Evolutionary conservation across 2,888 invertebrate genomes (phyloP).

Genomic region (Andricus quercusramuli): DNA sequence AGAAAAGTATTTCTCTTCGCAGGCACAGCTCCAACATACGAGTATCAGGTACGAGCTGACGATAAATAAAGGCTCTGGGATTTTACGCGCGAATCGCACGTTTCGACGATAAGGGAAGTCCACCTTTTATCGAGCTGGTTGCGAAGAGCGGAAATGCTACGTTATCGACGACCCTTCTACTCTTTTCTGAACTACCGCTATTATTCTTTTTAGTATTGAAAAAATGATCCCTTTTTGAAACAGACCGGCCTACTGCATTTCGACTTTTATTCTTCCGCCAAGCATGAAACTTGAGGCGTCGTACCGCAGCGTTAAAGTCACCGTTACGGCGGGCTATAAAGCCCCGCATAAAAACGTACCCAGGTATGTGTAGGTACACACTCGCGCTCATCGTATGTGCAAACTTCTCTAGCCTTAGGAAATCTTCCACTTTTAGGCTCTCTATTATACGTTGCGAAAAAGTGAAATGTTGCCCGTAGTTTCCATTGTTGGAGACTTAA

Average conservation of each 20-base stretch:
- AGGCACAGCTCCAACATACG: conserved; percentile 52
- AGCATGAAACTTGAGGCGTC: conserved; percentile 51
- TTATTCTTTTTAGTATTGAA: not conserved
- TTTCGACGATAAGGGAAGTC: conserved; percentile 59
- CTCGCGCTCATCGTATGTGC: conserved; percentile 12
- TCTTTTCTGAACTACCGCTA: not conserved
- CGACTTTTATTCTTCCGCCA: conserved; percentile 41
- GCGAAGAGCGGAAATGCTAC: conserved; percentile 46
- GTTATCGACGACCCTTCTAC: conserved; percentile 41
- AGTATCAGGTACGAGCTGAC: conserved; percentile 58
- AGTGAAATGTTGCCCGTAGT: conserved; percentile 68
- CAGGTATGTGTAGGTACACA: conserved; percentile 44
- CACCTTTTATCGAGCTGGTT: conserved; percentile 49
- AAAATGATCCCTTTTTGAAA: conserved; percentile 46
- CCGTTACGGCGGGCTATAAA: conserved; percentile 56
- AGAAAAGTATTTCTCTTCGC: conserved; percentile 65
- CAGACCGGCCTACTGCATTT: conserved; percentile 34
- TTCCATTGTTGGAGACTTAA: conserved; percentile 33
- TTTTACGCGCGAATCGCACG: conserved; percentile 67
- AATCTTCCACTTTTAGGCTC: conserved; percentile 73
- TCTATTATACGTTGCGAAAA: conserved; percentile 71
- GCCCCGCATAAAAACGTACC: conserved; percentile 48
- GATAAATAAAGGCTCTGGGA: conserved; percentile 73
- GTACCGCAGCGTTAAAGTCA: conserved; percentile 57
- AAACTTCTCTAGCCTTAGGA: conserved; percentile 63